These are phyloP conservation scores for Galeruca laticollis DNA, from an alignment of 2,888 invertebrate genomes.

Conservation along the genomic window DNA sequence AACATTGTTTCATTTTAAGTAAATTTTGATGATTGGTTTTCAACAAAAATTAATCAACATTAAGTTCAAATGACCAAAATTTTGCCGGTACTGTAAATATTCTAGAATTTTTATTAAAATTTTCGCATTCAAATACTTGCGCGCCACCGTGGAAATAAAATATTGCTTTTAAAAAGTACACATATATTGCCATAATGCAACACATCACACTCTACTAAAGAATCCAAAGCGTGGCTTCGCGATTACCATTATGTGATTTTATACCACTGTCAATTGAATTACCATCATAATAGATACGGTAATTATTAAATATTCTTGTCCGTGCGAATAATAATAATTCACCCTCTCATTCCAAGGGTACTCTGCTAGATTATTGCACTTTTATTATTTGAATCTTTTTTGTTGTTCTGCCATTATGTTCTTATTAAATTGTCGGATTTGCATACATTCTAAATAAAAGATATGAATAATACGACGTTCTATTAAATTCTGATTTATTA, in stretches of 20 bases:
- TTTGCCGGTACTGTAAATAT: no score
- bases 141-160: slow-evolving; percentile 35
- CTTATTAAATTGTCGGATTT: slow-evolving; percentile 44
- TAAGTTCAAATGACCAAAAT: no score
- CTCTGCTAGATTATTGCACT: slow-evolving; percentile 57
- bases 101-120: no score
- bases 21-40: no score
- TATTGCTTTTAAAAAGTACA: slow-evolving; percentile 38
- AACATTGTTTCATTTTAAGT: no score
- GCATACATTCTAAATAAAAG: slow-evolving; percentile 41
- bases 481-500: slow-evolving; percentile 45
- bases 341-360: slow-evolving; percentile 51
- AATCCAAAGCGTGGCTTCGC: slow-evolving; percentile 44
- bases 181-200: slow-evolving; percentile 43
- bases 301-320: slow-evolving; percentile 63
- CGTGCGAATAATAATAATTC: slow-evolving; percentile 59
- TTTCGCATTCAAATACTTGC: no score
- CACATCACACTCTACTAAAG: slow-evolving; percentile 46
- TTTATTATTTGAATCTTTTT: slow-evolving; percentile 57
- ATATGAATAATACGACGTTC: slow-evolving; percentile 37
- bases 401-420: slow-evolving; percentile 44
- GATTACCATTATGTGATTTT: slow-evolving; percentile 43
- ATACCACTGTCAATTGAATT: slow-evolving; percentile 52
- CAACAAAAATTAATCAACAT: no score
- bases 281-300: slow-evolving; percentile 64